Evolutionary conservation across 1,140 invertebrate genomes (phyloP), one percentile per base, ranked within the genome.

Genomic region (Camponotus pennsylvanicus): DNA sequence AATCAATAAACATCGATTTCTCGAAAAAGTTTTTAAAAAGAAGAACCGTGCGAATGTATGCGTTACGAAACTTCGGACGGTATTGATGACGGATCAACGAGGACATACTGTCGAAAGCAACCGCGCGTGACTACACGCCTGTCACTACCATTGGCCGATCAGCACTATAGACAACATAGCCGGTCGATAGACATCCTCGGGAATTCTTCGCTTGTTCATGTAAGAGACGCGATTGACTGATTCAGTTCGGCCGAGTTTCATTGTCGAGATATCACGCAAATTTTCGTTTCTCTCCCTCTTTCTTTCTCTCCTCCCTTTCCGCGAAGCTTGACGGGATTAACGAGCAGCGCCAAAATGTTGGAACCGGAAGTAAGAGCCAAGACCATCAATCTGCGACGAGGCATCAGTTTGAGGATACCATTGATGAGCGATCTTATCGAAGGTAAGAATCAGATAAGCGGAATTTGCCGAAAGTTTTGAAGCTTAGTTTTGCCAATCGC

Each of bases 71-170:
- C 49, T 15, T 49, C 34, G 1, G 27, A 0, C 45, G 40, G n/a
- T 13, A 76, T 79, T 80, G 61, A 57, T 42, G 42, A 64, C 32
- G 64, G 64, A 90, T 90, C 89, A 71, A 13, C 42, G 11, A 87
- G 66, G 49, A 88, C 79, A 63, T 34, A 49, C 80, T 32, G 66
- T 86, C 37, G 77, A 88, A 88, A 78, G 52, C 80, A 11, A 42
- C 9, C n/a, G 63, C 91, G 92, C 91, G 91, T 92, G 91, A 92
- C 87, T 77, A n/a, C 86, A 79, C 34, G 42, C 67, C 80, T 91
- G 64, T 89, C 76, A 86, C 66, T 87, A 88, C 73, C 27, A 91
- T 92, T 92, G 91, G 91, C 64, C 83, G 86, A 88, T 91, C 21
- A 61, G 61, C 69, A 83, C 75, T 86, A 89, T 85, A 82, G 84